phyloP scores from a whole-genome alignment of 2,797 vertebrate species.

The Buphagus erythrorhynchus region DNA sequence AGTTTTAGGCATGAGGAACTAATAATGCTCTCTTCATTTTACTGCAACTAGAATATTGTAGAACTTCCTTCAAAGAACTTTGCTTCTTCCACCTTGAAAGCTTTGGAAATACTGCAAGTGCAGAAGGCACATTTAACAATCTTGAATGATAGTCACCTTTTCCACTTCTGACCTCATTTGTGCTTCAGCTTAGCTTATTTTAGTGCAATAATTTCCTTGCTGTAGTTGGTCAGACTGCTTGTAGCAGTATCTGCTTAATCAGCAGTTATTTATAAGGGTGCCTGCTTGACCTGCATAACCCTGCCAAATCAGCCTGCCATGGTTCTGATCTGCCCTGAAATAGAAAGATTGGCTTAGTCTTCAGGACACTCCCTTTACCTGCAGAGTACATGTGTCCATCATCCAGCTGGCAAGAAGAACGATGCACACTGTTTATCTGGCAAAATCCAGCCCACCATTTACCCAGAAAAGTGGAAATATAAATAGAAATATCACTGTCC shows the following conservation, averaged over 20 bases:
- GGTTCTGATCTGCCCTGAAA: not conserved
- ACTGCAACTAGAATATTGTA: not conserved
- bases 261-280: not conserved
- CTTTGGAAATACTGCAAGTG: not conserved
- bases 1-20: not conserved
- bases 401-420: not conserved
- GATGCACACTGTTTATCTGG: not conserved
- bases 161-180: not conserved
- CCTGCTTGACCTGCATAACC: not conserved
- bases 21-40: not conserved
- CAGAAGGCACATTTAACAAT: not conserved
- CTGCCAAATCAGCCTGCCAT: not conserved
- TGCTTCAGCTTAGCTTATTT: not conserved
- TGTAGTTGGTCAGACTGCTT: not conserved
- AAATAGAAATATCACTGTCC: not conserved
- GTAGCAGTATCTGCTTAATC: not conserved
- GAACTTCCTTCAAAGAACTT: not conserved
- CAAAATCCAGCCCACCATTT: not conserved
- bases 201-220: not conserved
- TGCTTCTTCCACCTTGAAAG: not conserved
- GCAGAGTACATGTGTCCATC: not conserved
- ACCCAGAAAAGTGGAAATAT: not conserved
- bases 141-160: not conserved
- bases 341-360: not conserved
- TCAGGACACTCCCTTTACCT: not conserved